phyloP scores from a whole-genome alignment of 2,113 vertebrate genomes.

The Pandion haliaetus region DNA sequence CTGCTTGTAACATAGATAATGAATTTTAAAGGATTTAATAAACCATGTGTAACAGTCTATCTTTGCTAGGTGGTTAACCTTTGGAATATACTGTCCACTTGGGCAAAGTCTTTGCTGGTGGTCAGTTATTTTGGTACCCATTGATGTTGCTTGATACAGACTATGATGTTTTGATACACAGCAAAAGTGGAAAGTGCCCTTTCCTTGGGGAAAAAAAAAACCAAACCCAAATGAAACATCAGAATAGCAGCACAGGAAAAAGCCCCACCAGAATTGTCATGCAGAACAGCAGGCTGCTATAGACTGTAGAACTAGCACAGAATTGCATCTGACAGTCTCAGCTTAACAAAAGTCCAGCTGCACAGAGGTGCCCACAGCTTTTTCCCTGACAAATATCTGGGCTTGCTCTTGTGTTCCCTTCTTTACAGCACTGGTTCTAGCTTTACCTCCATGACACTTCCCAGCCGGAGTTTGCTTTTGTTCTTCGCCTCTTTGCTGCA shows the following conservation, averaged over 20 bases:
- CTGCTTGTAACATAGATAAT: background rate
- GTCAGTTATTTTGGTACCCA: background rate
- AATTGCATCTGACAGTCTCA: background rate
- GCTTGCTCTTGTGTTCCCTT: background rate
- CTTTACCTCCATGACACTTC: background rate
- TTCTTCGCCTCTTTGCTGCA: background rate
- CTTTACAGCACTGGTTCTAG: background rate
- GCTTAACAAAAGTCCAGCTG: conserved; percentile 8
- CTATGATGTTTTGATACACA: background rate
- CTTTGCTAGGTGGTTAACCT: background rate
- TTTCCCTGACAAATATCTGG: background rate
- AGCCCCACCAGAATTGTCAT: background rate
- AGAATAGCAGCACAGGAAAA: background rate
- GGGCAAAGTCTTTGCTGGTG: background rate
- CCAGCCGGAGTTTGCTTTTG: background rate
- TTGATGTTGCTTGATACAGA: background rate
- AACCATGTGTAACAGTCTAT: background rate
- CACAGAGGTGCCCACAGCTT: background rate
- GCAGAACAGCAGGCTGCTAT: background rate
- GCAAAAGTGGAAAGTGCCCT: background rate
- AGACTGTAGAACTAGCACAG: background rate
- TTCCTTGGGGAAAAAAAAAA: background rate
- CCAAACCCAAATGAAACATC: no score
- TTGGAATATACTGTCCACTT: background rate
- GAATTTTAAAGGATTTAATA: background rate